Evolutionary conservation across 2,888 invertebrate species (phyloP), one percentile per base, ranked within the genome.

Genomic region (Lithophane socia): DNA sequence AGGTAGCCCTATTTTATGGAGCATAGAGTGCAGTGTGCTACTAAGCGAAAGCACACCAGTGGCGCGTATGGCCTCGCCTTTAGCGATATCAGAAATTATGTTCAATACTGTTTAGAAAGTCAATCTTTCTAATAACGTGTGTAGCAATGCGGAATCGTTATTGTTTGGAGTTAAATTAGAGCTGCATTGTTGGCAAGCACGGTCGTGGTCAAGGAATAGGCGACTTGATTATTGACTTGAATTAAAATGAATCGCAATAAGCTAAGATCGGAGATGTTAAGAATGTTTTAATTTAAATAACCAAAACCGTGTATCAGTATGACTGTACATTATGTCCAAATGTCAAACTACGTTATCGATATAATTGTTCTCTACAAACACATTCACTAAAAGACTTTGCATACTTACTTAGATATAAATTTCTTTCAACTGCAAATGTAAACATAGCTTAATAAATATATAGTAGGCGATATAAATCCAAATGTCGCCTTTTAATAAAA

Each of bases 1-100:
- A 96, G 93, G 92, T 96, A 95, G 93, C 93, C 91, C 88, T 88
- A 88, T 88, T 86, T 92, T 95, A 94, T 92, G 94, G 91, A 93
- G 92, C 93, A 93, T 91, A 90, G 88, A 91, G 91, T 92, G 92
- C 92, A 91, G 87, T 88, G 89, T 87, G 92, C 87, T 86, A 75
- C 74, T 82, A 76, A 77, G 82, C 79, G 84, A 79, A 83, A 79
- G 89, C 85, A 88, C 86, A 80, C 73, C 73, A 74, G 73, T 78
- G 87, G 87, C 85, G 84, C 88, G 89, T 84, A 83, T 86, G 87
- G 85, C 85, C 86, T 87, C 86, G 86, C 87, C 87, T 86, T 84
- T 79, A 86, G 87, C 88, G 86, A 89, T 88, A 86, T 83, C 83
- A 72, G 77, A 83, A 82, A 80, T 83, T 75, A 72, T 86, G 73